phyloP scores from a whole-genome alignment of 2,797 vertebrate genomes.

The Notoglanidium macrostoma region DNA sequence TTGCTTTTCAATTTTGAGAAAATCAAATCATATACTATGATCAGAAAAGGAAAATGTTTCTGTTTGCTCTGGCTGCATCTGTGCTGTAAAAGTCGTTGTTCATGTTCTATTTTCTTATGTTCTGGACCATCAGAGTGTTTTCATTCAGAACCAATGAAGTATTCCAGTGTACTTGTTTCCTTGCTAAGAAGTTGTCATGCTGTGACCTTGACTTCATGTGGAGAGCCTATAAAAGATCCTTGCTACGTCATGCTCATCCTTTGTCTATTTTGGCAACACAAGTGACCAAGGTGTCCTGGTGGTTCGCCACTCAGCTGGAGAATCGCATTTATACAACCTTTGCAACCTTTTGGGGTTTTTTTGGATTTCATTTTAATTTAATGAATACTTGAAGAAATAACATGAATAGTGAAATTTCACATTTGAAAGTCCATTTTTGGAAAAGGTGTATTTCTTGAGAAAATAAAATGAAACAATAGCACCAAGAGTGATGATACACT shows the following conservation, averaged over 20 bases:
- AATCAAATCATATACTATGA: neutral
- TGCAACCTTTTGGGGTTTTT: neutral
- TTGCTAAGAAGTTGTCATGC: neutral
- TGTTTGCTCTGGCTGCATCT: neutral
- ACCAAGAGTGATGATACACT: neutral
- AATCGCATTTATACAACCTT: neutral
- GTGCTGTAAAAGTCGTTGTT: neutral
- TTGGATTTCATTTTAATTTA: neutral
- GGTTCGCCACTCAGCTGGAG: neutral
- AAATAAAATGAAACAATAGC: neutral
- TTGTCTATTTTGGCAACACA: constrained; percentile 18
- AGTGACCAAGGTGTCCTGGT: constrained; percentile 14
- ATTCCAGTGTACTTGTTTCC: neutral
- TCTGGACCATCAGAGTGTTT: neutral
- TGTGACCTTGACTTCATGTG: constrained; percentile 27
- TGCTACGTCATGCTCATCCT: constrained; percentile 14
- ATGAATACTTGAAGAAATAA: neutral
- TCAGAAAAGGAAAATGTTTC: neutral
- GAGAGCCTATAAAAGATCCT: constrained; percentile 13
- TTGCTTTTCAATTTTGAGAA: neutral
- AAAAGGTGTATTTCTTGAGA: neutral
- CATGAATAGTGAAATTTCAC: neutral
- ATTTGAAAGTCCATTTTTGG: neutral
- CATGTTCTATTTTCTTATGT: neutral
- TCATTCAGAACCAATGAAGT: neutral